Base-by-base conservation (phyloP, 2,113 vertebrate species). In the Pleuronectes platessa region DNA sequence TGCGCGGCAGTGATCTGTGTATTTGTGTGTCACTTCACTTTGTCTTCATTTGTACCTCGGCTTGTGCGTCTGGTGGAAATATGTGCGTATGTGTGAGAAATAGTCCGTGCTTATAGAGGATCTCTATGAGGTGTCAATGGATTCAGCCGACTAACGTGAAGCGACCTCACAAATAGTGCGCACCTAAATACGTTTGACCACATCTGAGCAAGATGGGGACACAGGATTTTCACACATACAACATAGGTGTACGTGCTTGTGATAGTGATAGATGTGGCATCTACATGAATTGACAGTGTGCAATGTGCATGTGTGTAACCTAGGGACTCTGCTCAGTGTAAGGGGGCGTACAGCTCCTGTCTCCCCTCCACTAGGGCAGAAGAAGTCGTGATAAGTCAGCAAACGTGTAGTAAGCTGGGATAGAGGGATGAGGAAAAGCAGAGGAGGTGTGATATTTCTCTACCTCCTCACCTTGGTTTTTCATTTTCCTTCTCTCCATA, bases 381-480 rank as follows among this genome's bases (percentile, higher is more conserved):
- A 79, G 53, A 74, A 90, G 77, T 89, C 77, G 83, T 90, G 88
- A 90, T 90, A 89, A 90, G 84, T 86, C 83, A 85, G 55, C 47
- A 5, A 47, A 40, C 12, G 49, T 64, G 70, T 37, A 37, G 45
- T 73, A 65, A 37, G 63, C 55, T 27, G 21, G 24, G 66, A 71
- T 27, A 55, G 37, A 76, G 53, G 31, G 24, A 81, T 64, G 56
- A 68, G 2, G 35, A 15, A 54, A 72, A 77, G 3, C 42, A 60
- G 55, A 64, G n/a, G 61, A 60, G 27, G 2, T 65, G 51, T 0
- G 23, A 0, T 27, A 58, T 61, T 74, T 86, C 47, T 79, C 71
- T 20, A 20, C 51, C 51, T n/a, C n/a, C 20, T 53, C 20, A n/a
- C 51, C 51, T 54, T 54, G 51, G 51, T 54, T 54, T 54, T 54